Evolutionary conservation across 2,888 invertebrate genomes (phyloP).

Genomic region (Plebejus argus): DNA sequence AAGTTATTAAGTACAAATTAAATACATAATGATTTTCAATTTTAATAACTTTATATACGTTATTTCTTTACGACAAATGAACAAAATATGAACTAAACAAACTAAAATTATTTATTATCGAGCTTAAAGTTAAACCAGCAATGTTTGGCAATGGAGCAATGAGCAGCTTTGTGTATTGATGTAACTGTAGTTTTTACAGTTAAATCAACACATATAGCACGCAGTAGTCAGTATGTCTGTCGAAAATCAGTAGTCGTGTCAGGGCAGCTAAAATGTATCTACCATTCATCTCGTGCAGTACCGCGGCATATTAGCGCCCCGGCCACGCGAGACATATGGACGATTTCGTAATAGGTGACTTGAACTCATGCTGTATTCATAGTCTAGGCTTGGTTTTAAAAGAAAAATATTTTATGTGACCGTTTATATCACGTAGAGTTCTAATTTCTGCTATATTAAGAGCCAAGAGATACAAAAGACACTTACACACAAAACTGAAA

Average conservation of each 20-base stretch:
- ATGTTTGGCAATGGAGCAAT: too few relatives aligned
- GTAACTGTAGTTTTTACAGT: not conserved
- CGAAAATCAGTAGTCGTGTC: slow-evolving; percentile 10
- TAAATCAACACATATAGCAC: not conserved
- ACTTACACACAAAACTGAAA: too few relatives aligned
- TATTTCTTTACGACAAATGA: too few relatives aligned
- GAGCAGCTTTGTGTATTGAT: not conserved
- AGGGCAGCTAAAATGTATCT: not conserved
- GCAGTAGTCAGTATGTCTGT: not conserved
- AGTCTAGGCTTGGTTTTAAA: slow-evolving; percentile 45
- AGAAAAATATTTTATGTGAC: not conserved
- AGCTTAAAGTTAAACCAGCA: too few relatives aligned
- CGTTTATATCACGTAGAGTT: not conserved
- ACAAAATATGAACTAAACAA: not conserved
- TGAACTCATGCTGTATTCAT: slow-evolving; percentile 56
- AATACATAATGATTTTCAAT: too few relatives aligned
- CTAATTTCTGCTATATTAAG: too few relatives aligned
- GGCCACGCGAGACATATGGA: slow-evolving; percentile 53
- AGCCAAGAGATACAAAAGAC: too few relatives aligned
- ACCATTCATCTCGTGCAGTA: slow-evolving; percentile 41
- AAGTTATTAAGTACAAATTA: too few relatives aligned
- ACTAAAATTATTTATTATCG: not conserved
- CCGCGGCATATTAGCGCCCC: slow-evolving; percentile 50
- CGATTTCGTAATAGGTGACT: slow-evolving; percentile 70
- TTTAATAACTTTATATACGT: too few relatives aligned